These are phyloP conservation scores for Eutolmus rufibarbis DNA, from an alignment of 2,888 invertebrate genomes.

Conservation along the genomic window DNA sequence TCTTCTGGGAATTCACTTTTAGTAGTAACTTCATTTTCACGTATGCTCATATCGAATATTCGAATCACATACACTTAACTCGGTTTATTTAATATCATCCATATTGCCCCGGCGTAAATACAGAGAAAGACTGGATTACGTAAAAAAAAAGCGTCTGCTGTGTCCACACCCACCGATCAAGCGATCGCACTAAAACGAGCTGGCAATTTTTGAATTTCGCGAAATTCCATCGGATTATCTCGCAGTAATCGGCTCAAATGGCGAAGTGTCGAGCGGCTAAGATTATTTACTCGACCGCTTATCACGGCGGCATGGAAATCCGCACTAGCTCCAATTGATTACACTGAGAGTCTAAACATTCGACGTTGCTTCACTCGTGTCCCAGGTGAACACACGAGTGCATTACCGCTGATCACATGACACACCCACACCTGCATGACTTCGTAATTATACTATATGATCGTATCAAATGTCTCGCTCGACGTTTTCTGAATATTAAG, in stretches of 20 bases:
- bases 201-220: background rate
- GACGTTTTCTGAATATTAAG: background rate
- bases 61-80: background rate
- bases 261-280: background rate
- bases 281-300: background rate
- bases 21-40: slow-evolving; percentile 58
- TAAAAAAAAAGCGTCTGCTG: background rate
- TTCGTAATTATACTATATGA: background rate
- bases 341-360: background rate
- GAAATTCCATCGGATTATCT: background rate
- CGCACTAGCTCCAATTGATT: background rate
- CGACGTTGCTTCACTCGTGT: background rate
- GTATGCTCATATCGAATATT: background rate
- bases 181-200: background rate
- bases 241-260: background rate
- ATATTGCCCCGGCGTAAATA: background rate
- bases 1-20: slow-evolving; percentile 60
- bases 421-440: background rate
- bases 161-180: background rate
- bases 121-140: background rate
- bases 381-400: background rate
- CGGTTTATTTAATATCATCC: background rate
- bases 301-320: background rate
- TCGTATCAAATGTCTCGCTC: background rate
- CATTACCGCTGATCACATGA: background rate